A percentile compares a stretch with the other conserved stretches of the same genome.
phyloP scores from a whole-genome alignment of 2,888 invertebrate genomes.

The Encarsia formosa region DNA sequence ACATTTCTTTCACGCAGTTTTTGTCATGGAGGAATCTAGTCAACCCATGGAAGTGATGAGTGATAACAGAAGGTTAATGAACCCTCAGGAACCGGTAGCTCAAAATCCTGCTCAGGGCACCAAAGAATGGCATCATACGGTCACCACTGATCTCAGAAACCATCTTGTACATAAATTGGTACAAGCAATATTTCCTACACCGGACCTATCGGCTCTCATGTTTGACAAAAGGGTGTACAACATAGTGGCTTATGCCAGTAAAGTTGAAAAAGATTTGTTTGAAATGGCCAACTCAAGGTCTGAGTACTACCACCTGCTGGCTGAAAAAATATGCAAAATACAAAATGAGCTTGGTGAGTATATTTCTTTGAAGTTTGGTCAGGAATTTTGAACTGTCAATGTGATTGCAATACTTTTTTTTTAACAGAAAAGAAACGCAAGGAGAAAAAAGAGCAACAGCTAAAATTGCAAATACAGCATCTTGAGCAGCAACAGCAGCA shows the following conservation, averaged over 20 bases:
- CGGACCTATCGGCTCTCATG: constrained; percentile 94
- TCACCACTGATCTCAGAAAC: constrained; percentile 95
- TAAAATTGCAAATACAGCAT: no score
- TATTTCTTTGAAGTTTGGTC: no score
- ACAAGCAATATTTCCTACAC: constrained; percentile 98
- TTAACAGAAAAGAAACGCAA: constrained; percentile 80
- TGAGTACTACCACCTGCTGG: constrained; percentile 96
- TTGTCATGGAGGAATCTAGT: constrained; percentile 49
- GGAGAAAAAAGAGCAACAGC: constrained; percentile 75
- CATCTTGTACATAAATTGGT: constrained; percentile 99
- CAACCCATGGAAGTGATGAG: constrained; percentile 36
- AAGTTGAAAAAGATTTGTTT: constrained; percentile 99
- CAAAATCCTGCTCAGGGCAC: constrained; percentile 73
- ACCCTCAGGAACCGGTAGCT: constrained; percentile 56
- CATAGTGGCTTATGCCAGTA: constrained; percentile 94
- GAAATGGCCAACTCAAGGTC: constrained; percentile 96
- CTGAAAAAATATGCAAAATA: constrained; percentile 99
- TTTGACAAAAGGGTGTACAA: constrained; percentile 96
- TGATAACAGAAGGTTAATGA: constrained; percentile 47
- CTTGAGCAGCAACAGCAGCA: constrained; percentile 49
- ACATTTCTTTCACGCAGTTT: no score
- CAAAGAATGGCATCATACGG: constrained; percentile 97
- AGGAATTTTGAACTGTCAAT: not conserved
- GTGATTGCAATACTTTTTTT: no score
- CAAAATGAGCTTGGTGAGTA: constrained; percentile 81